Evolutionary conservation across 2,888 invertebrate genomes (phyloP), one percentile per base, ranked within the genome.

Genomic region (Heliconius aoede): DNA sequence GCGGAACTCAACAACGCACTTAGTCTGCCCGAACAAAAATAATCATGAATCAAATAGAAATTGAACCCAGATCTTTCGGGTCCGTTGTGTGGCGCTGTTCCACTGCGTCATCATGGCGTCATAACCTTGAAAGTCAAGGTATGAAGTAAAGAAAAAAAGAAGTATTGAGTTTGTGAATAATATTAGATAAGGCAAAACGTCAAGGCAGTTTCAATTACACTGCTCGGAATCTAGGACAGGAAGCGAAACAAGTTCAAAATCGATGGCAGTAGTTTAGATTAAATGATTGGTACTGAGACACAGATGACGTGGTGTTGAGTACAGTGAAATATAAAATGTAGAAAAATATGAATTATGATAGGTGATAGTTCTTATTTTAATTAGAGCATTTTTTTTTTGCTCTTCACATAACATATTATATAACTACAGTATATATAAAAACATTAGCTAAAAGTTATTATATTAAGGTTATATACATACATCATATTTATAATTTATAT

Each of bases 191-290:
- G 58, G n/a, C 5, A 32, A 64, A 36, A 24, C 15, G n/a, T 64
- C 3, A n/a, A 13, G 64, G 15, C 24, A 15, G 9, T 62, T 62
- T 32, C 21, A 30, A n/a, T 62, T 4, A 62, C 62, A 9, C 30
- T 32, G 62, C 24, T 13, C 15, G 32, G 36, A 64, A 64, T 64
- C 64, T 64, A 64, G 36, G 24, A 4, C 64, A 64, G 36, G n/a
- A 32, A 36, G 13, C 36, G 13, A 64, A 36, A 32, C 64, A 36
- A 64, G 24, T 64, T 64, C 64, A 13, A 15, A 64, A 36, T 36
- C 36, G 64, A 64, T 64, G 9, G 36, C 64, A 36, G 64, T 36
- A 64, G 64, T 24, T 55, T 64, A 36, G 64, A 64, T 64, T 64
- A 13, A 36, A 64, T 64, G 3, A 64, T 64, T 64, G 32, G 32